These are phyloP conservation scores for Salminus brasiliensis DNA, from an alignment of 2,113 vertebrate genomes.

Conservation along the genomic window DNA sequence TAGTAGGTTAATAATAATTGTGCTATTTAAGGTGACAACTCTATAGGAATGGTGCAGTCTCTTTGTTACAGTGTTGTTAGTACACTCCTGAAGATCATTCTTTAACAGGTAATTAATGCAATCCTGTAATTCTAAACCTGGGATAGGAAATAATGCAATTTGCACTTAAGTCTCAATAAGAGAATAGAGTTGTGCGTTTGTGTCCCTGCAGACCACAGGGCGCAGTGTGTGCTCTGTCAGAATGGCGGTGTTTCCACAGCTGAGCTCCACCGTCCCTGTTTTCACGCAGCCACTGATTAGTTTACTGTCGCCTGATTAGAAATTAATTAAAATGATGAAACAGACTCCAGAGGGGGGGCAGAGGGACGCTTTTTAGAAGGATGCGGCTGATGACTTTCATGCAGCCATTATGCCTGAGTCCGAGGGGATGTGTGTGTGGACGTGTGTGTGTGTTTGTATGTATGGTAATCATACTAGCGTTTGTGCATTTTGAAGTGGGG, in stretches of 20 bases:
- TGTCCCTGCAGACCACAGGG: slow-evolving; percentile 9
- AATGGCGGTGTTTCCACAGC: slow-evolving; percentile 63
- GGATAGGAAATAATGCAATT: slow-evolving; percentile 4
- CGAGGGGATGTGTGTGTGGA: slow-evolving; percentile 53
- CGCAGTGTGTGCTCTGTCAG: slow-evolving; percentile 55
- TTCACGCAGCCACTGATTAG: slow-evolving; percentile 80
- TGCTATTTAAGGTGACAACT: neutral
- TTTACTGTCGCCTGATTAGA: slow-evolving; percentile 84
- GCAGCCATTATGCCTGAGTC: slow-evolving; percentile 48
- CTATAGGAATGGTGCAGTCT: too few species aligned
- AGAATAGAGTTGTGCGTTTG: slow-evolving; percentile 24
- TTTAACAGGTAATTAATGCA: neutral
- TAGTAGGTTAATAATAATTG: too few species aligned
- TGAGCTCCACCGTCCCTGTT: slow-evolving; percentile 74
- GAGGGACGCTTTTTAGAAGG: slow-evolving; percentile 45
- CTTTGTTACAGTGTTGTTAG: neutral
- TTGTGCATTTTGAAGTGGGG: slow-evolving; percentile 42
- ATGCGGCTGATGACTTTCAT: slow-evolving; percentile 63
- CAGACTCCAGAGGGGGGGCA: slow-evolving; percentile 65
- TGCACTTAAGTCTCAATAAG: neutral
- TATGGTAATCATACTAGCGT: slow-evolving; percentile 48
- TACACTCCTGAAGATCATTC: neutral
- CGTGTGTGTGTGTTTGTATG: slow-evolving; percentile 35
- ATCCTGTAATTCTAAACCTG: neutral
- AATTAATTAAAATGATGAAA: slow-evolving; percentile 86